A percentile compares a stretch with the other conserved stretches of the same genome.
Conservation (phyloP, 2,888 invertebrate species). For the Lutraria lutraria region DNA sequence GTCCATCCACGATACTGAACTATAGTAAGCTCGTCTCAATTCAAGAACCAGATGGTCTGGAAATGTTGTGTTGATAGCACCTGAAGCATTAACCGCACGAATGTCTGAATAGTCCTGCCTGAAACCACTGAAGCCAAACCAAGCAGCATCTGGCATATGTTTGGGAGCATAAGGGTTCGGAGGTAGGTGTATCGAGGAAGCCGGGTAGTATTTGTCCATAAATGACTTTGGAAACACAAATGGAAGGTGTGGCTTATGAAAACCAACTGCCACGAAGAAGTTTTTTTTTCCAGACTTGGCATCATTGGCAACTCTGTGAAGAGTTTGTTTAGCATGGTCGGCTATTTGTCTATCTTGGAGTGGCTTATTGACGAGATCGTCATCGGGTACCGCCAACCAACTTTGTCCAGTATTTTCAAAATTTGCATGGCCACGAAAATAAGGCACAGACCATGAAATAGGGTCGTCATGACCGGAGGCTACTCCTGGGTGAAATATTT, state of each 20-base stretch:
- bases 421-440: slow-evolving; percentile 61
- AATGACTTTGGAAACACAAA: slow-evolving; percentile 93
- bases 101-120: slow-evolving; percentile 62
- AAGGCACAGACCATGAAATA: slow-evolving; percentile 74
- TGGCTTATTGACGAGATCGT: slow-evolving; percentile 87
- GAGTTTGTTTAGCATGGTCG: slow-evolving; percentile 89
- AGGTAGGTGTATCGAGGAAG: slow-evolving; percentile 22
- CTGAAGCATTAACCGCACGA: slow-evolving; percentile 28
- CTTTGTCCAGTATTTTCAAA: slow-evolving; percentile 48
- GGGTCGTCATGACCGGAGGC: slow-evolving; percentile 67
- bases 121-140: neutral
- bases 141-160: slow-evolving; percentile 28
- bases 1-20: slow-evolving; percentile 68
- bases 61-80: slow-evolving; percentile 52
- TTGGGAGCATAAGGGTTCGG: slow-evolving; percentile 28
- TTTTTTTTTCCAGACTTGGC: slow-evolving; percentile 87
- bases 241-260: slow-evolving; percentile 96
- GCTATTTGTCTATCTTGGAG: slow-evolving; percentile 93
- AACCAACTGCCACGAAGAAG: slow-evolving; percentile 93
- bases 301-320: slow-evolving; percentile 85
- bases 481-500: slow-evolving; percentile 67
- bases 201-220: slow-evolving; percentile 88
- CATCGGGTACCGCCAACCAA: slow-evolving; percentile 73
- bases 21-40: slow-evolving; percentile 71
- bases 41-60: slow-evolving; percentile 53